These are phyloP conservation scores for Megalurothrips usitatus DNA, from an alignment of 2,888 invertebrate genomes.

Conservation along the genomic window DNA sequence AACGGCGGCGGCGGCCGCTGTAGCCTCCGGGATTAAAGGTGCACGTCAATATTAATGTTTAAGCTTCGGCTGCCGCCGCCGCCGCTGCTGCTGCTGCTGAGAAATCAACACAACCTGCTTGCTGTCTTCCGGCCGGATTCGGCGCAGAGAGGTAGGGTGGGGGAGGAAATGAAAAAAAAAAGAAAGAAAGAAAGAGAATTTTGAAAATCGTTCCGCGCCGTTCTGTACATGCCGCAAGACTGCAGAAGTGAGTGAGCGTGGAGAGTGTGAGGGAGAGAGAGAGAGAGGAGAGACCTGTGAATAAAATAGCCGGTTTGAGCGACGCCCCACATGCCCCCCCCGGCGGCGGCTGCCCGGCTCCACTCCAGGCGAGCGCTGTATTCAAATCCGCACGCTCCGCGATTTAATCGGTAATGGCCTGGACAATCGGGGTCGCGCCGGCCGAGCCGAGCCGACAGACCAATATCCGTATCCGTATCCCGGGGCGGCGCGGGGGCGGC, in stretches of 20 bases:
- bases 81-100: neutral
- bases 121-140: neutral
- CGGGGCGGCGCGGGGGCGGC: neutral
- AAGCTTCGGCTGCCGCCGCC: neutral
- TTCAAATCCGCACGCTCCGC: slow-evolving; percentile 1
- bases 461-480: neutral
- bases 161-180: neutral
- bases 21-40: slow-evolving; percentile 11
- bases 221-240: neutral
- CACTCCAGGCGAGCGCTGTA: neutral
- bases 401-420: slow-evolving; percentile 11
- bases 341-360: neutral
- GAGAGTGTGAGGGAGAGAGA: neutral
- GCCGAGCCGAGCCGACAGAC: neutral
- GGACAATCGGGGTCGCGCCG: neutral
- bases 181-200: neutral
- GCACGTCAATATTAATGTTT: slow-evolving; percentile 23
- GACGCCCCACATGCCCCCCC: neutral
- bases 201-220: too few species aligned
- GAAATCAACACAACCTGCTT: too few species aligned
- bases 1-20: neutral
- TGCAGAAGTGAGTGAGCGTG: neutral
- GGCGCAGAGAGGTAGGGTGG: neutral
- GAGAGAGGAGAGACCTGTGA: neutral
- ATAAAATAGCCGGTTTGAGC: neutral